These are phyloP conservation scores for Triplophysa bombifrons DNA, from an alignment of 2,797 vertebrate genomes.

Conservation along the genomic window DNA sequence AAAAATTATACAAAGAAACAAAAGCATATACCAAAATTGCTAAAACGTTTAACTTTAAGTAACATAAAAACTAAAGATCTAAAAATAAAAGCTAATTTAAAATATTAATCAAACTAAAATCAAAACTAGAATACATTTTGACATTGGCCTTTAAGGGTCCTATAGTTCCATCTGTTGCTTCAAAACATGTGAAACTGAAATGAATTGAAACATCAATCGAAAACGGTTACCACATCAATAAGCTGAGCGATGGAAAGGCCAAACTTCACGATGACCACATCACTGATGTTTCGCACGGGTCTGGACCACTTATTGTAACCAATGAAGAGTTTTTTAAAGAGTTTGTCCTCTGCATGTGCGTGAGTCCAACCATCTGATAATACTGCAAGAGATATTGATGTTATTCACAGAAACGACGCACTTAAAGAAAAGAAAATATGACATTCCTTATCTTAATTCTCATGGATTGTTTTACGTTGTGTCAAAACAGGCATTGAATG, in stretches of 20 bases:
- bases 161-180: no score
- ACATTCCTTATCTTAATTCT: no score
- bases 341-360: conserved; percentile 78
- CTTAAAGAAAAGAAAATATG: not conserved
- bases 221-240: conserved; percentile 82
- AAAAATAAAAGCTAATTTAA: no score
- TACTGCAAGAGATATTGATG: conserved; percentile 26
- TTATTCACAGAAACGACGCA: not conserved
- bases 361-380: conserved; percentile 64
- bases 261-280: conserved; percentile 87
- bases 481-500: not conserved
- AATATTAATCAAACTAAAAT: no score
- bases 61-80: no score
- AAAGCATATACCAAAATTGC: no score
- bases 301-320: conserved; percentile 88
- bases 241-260: conserved; percentile 91
- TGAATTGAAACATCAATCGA: no score
- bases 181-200: no score
- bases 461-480: not conserved
- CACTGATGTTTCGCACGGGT: conserved; percentile 82
- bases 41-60: no score
- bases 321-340: conserved; percentile 84
- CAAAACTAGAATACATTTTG: no score
- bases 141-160: no score
- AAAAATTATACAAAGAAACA: no score